Conservation (phyloP, 2,888 invertebrate species). For the Caenorhabditis sp. region DNA sequence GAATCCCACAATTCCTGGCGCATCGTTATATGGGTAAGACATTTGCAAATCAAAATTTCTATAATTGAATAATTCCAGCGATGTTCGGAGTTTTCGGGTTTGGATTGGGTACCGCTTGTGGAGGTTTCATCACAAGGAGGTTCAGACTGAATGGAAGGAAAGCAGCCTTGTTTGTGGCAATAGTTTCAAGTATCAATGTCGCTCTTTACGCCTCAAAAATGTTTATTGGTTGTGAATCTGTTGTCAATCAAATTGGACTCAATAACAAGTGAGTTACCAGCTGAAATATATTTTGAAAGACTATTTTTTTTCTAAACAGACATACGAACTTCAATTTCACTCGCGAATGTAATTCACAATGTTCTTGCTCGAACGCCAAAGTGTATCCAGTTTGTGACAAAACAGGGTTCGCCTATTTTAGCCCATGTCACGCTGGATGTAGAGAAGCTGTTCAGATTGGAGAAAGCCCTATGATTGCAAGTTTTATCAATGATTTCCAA, state of each 20-base stretch:
- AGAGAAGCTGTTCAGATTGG: slow-evolving; percentile 52
- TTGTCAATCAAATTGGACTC: slow-evolving; percentile 60
- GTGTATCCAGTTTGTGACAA: slow-evolving; percentile 71
- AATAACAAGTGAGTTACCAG: slow-evolving; percentile 42
- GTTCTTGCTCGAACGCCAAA: slow-evolving; percentile 68
- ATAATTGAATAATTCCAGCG: slow-evolving; percentile 43
- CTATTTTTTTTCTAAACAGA: slow-evolving; percentile 31
- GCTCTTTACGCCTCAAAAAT: slow-evolving; percentile 59
- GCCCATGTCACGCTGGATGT: slow-evolving; percentile 71
- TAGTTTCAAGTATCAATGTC: slow-evolving; percentile 62
- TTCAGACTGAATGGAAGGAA: slow-evolving; percentile 53
- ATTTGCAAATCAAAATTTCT: background rate
- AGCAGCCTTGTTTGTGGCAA: slow-evolving; percentile 58
- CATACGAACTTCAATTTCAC: slow-evolving; percentile 65
- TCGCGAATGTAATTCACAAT: slow-evolving; percentile 69
- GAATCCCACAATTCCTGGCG: slow-evolving; percentile 68
- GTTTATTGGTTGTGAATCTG: slow-evolving; percentile 67
- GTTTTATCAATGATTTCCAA: background rate
- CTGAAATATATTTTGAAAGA: slow-evolving; percentile 2
- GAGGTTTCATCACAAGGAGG: slow-evolving; percentile 58
- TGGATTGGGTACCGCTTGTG: slow-evolving; percentile 63
- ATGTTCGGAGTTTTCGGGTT: slow-evolving; percentile 70
- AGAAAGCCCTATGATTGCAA: slow-evolving; percentile 5
- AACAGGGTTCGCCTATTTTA: slow-evolving; percentile 68
- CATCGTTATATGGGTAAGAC: slow-evolving; percentile 67